Conservation (phyloP, 2,888 invertebrate genomes). For the Hetaerina titia region DNA sequence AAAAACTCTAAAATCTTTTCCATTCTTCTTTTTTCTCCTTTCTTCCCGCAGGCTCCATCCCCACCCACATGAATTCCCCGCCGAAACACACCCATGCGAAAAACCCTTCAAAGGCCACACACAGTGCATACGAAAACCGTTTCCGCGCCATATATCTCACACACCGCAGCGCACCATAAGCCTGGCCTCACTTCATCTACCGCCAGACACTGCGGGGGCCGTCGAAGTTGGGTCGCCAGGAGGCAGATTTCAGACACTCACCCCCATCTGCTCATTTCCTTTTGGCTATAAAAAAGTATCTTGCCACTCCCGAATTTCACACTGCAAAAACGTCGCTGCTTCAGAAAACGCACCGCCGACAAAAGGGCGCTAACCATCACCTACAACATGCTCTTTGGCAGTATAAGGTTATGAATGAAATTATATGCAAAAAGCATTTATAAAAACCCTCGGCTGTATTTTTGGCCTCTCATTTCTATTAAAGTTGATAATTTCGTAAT, state of each 20-base stretch:
- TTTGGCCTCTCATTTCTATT: too few relatives aligned
- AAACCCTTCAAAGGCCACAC: background rate
- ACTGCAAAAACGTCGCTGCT: background rate
- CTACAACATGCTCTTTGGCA: too few relatives aligned
- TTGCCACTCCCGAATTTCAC: background rate
- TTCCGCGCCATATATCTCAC: constrained; percentile 50
- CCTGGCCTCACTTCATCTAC: constrained; percentile 30
- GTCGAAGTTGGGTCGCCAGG: background rate
- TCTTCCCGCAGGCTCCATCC: background rate
- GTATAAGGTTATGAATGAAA: too few relatives aligned
- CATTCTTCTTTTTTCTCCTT: background rate
- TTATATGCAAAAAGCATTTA: too few relatives aligned
- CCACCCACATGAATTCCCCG: background rate
- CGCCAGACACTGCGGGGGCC: background rate
- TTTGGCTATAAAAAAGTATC: background rate
- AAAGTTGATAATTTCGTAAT: too few relatives aligned
- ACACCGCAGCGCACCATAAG: constrained; percentile 13
- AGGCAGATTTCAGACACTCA: background rate
- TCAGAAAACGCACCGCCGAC: background rate
- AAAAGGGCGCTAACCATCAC: background rate
- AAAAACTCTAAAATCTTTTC: constrained; percentile 43
- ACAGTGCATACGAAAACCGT: constrained; percentile 57
- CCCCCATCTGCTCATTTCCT: background rate
- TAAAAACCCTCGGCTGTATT: too few relatives aligned
- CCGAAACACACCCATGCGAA: background rate